A percentile compares a stretch with the other conserved stretches of the same genome.
These are phyloP conservation scores for Nephila pilipes DNA, from an alignment of 1,140 invertebrate genomes.

Conservation along the genomic window DNA sequence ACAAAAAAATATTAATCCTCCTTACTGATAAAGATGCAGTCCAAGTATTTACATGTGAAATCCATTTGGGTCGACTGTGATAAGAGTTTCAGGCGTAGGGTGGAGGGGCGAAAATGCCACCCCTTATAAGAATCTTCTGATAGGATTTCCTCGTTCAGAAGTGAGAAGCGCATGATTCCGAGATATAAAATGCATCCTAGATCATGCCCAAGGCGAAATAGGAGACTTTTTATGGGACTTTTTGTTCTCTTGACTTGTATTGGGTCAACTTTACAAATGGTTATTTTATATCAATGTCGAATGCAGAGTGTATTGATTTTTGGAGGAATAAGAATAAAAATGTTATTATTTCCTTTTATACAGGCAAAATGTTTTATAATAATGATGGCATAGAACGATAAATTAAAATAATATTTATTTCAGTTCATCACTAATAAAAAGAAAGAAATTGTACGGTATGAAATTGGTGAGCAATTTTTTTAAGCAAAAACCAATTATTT, in stretches of 20 bases:
- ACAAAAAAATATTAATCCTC: conserved; percentile 73
- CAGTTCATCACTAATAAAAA: too few relatives aligned
- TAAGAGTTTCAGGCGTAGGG: conserved; percentile 40
- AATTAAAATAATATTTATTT: too few relatives aligned
- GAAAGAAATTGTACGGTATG: too few relatives aligned
- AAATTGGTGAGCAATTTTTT: too few relatives aligned
- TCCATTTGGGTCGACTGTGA: conserved; percentile 68
- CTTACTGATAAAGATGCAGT: conserved; percentile 58
- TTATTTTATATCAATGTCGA: too few relatives aligned
- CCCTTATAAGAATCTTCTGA: conserved; percentile 64
- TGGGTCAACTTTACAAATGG: too few relatives aligned
- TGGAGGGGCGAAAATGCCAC: conserved; percentile 19
- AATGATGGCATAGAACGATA: too few relatives aligned
- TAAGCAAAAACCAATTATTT: too few relatives aligned
- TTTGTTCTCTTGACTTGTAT: not conserved
- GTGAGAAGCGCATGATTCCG: conserved; percentile 65
- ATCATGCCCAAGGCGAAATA: not conserved
- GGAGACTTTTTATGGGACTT: not conserved
- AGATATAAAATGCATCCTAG: conserved; percentile 32
- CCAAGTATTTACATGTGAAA: conserved; percentile 76
- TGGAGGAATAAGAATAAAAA: too few relatives aligned
- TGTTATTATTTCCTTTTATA: too few relatives aligned
- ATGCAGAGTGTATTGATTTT: too few relatives aligned
- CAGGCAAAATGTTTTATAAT: too few relatives aligned
- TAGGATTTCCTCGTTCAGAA: conserved; percentile 55